These are phyloP conservation scores for Pterostichus niger DNA, from an alignment of 2,888 invertebrate genomes.

Conservation along the genomic window DNA sequence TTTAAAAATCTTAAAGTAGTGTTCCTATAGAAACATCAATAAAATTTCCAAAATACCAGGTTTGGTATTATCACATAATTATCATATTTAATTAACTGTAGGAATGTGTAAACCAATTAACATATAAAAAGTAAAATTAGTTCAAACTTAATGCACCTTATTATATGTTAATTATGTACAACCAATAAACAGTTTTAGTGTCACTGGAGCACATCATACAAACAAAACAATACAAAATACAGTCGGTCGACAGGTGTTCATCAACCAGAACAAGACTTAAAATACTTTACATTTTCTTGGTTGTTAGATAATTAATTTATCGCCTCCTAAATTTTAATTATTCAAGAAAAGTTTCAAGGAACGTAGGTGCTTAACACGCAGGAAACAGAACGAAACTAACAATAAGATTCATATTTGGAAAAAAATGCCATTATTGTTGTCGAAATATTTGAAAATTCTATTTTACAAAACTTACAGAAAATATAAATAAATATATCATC, in stretches of 20 bases:
- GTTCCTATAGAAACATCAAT: no score
- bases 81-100: slow-evolving; percentile 7
- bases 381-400: background rate
- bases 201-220: slow-evolving; percentile 48
- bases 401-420: background rate
- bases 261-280: slow-evolving; percentile 20
- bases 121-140: slow-evolving; percentile 38
- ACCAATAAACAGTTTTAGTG: slow-evolving; percentile 33
- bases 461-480: background rate
- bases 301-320: slow-evolving; percentile 62
- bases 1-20: no score
- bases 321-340: slow-evolving; percentile 56
- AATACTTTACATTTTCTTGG: slow-evolving; percentile 45
- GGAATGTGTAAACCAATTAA: slow-evolving; percentile 33
- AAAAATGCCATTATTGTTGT: no score
- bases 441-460: background rate
- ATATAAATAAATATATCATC: no score
- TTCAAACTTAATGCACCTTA: slow-evolving; percentile 27
- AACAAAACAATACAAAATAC: slow-evolving; percentile 51
- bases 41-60: background rate
- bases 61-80: background rate
- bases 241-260: slow-evolving; percentile 42
- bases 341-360: slow-evolving; percentile 10
- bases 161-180: slow-evolving; percentile 30
- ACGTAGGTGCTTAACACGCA: background rate